phyloP scores from a whole-genome alignment of 2,888 invertebrate species.

The Perithous albicinctus region DNA sequence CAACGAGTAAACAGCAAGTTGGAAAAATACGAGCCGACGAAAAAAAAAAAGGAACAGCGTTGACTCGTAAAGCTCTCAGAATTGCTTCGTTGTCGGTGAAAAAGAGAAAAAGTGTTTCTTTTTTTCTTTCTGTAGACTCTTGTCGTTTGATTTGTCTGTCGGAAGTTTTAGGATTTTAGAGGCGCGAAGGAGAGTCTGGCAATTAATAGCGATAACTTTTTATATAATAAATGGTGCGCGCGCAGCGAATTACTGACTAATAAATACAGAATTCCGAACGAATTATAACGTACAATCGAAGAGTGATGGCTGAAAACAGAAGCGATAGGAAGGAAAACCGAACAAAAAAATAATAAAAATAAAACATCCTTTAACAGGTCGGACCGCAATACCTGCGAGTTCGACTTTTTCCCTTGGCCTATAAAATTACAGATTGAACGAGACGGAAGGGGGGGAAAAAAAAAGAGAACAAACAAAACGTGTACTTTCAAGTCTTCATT shows the following conservation, averaged over 20 bases:
- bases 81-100: constrained; percentile 16
- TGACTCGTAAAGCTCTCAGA: not conserved
- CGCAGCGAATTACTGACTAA: constrained; percentile 56
- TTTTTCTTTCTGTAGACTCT: constrained; percentile 21
- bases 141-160: constrained; percentile 39
- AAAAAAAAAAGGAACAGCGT: not conserved
- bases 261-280: constrained; percentile 31
- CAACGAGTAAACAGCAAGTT: constrained; percentile 14
- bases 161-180: constrained; percentile 43
- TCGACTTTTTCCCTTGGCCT: constrained; percentile 64
- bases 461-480: constrained; percentile 14
- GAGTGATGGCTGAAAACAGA: constrained; percentile 33
- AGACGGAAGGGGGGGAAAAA: constrained; percentile 38
- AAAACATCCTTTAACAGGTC: constrained; percentile 23
- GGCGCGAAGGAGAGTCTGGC: constrained; percentile 39
- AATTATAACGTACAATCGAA: constrained; percentile 62
- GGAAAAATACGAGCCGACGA: not conserved
- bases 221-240: constrained; percentile 53
- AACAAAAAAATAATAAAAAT: constrained; percentile 25
- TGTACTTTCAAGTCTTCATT: constrained; percentile 59
- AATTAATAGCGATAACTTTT: constrained; percentile 46
- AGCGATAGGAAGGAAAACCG: constrained; percentile 22
- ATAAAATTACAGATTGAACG: constrained; percentile 61
- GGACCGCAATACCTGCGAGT: constrained; percentile 32
- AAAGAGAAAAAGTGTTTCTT: constrained; percentile 27